Percentiles rank a stretch among this genome's conserved stretches.
phyloP scores from a whole-genome alignment of 2,888 invertebrate species.

The Troilus luridus region DNA sequence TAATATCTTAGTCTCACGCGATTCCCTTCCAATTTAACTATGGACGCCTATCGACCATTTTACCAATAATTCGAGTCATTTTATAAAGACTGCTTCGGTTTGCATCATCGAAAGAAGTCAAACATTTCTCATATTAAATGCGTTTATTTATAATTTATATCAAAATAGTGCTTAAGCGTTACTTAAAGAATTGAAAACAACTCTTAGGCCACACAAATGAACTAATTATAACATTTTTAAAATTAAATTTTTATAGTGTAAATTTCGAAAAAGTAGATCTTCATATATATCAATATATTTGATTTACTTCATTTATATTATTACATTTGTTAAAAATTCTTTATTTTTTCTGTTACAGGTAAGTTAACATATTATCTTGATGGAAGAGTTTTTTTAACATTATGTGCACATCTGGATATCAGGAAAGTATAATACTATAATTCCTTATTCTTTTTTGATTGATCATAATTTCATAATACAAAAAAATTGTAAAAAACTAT shows the following conservation, averaged over 20 bases:
- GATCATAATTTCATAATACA: too few relatives aligned
- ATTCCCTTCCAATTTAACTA: conserved; percentile 18
- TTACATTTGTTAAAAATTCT: not conserved
- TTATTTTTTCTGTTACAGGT: not conserved
- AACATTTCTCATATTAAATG: not conserved
- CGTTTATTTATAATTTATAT: not conserved
- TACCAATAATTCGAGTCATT: not conserved
- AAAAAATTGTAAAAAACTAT: too few relatives aligned
- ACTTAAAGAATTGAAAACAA: too few relatives aligned
- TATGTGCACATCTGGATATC: not conserved
- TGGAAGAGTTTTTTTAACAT: not conserved
- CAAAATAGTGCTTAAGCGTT: too few relatives aligned
- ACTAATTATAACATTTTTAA: too few relatives aligned
- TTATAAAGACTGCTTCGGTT: not conserved
- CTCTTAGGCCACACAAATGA: too few relatives aligned
- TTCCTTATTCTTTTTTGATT: too few relatives aligned
- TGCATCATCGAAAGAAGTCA: not conserved
- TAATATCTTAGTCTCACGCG: conserved; percentile 25
- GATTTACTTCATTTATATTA: too few relatives aligned
- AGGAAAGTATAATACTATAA: not conserved
- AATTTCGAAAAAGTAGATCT: too few relatives aligned
- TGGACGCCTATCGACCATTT: conserved; percentile 21
- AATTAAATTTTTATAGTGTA: too few relatives aligned
- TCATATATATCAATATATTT: too few relatives aligned
- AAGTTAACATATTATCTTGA: not conserved